phyloP scores from a whole-genome alignment of 1,140 invertebrate genomes.

The Fopius arisanus region DNA sequence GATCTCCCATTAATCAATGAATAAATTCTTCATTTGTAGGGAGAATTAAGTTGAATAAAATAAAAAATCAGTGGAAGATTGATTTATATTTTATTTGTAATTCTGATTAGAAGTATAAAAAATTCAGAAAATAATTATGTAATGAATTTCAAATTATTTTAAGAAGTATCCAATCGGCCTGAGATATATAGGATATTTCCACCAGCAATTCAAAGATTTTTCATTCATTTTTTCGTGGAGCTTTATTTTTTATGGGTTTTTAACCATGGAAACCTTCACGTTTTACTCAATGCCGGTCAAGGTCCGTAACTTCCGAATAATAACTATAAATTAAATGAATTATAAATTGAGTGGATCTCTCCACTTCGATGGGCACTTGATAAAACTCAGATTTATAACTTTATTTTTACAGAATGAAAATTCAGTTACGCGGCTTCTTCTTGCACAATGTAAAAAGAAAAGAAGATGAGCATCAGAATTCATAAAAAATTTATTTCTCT shows the following conservation, averaged over 20 bases:
- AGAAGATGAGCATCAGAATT: neutral
- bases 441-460: neutral
- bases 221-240: too few relatives aligned
- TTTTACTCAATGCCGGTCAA: neutral
- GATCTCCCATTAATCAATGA: too few relatives aligned
- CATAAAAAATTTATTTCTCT: neutral
- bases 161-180: too few relatives aligned
- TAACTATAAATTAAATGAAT: neutral
- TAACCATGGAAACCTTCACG: neutral
- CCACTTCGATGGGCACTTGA: neutral
- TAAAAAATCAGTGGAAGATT: too few relatives aligned
- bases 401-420: neutral
- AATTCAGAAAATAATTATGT: too few relatives aligned
- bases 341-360: neutral
- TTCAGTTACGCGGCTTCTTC: neutral
- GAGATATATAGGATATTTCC: too few relatives aligned
- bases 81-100: too few relatives aligned
- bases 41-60: too few relatives aligned
- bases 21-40: too few relatives aligned
- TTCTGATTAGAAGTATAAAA: too few relatives aligned
- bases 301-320: neutral
- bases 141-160: too few relatives aligned
- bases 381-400: neutral
- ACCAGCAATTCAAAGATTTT: too few relatives aligned
- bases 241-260: neutral